Percentiles rank a stretch among this genome's conserved stretches.
Evolutionary conservation across 2,797 vertebrate genomes (phyloP).

Genomic region (Erethizon dorsatum): DNA sequence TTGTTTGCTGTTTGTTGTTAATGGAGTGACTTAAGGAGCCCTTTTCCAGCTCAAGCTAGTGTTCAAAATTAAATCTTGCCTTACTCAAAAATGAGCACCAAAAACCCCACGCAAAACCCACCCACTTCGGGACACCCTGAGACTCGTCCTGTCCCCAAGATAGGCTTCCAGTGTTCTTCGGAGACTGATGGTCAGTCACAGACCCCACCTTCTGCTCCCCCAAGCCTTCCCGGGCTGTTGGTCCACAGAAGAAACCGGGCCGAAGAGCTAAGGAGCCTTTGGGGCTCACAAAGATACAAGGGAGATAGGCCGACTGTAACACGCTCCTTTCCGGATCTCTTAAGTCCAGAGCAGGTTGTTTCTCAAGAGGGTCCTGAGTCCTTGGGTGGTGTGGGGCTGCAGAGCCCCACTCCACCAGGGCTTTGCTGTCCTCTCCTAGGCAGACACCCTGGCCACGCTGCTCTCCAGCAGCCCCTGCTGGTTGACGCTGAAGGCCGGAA

Average conservation of each 20-base stretch:
- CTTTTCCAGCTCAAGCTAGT: background rate
- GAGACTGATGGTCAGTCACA: background rate
- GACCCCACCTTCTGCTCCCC: no score
- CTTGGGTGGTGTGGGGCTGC: no score
- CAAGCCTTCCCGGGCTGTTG: background rate
- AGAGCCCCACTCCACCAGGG: background rate
- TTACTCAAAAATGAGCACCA: background rate
- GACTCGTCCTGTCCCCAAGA: background rate
- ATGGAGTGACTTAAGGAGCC: background rate
- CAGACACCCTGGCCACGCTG: no score
- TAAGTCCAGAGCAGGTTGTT: background rate
- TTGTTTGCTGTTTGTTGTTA: background rate
- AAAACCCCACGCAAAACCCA: background rate
- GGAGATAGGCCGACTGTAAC: background rate
- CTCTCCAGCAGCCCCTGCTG: conserved; percentile 81
- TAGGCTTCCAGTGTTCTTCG: background rate
- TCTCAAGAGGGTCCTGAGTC: background rate
- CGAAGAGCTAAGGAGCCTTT: background rate
- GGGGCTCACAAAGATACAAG: background rate
- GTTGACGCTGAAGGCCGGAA: background rate
- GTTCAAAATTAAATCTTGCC: background rate
- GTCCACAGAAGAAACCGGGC: background rate
- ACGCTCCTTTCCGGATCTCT: background rate
- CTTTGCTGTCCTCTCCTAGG: background rate
- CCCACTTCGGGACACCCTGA: background rate